phyloP scores from a whole-genome alignment of 92 coral and sea anemone genomes.

The Zoanthus solanderi region DNA sequence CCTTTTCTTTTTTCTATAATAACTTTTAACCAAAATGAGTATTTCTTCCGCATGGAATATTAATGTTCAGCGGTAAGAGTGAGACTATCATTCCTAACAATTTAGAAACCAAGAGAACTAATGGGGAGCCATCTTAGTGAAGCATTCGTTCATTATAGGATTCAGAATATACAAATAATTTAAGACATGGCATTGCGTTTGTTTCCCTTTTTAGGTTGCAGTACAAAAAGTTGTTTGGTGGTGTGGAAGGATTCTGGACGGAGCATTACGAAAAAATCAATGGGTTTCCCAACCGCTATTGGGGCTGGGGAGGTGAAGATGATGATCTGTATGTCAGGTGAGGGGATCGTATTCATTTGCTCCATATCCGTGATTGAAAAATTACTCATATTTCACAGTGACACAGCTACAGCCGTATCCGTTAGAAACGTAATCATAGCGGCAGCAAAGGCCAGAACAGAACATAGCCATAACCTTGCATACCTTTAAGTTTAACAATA shows the following conservation, averaged over 20 bases:
- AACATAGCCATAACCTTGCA: neutral
- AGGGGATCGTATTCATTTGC: constrained; percentile 18
- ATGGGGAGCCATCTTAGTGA: no score
- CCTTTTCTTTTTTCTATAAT: no score
- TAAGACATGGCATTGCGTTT: neutral
- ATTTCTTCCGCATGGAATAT: no score
- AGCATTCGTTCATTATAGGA: no score
- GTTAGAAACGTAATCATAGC: neutral
- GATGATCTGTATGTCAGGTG: constrained; percentile 84
- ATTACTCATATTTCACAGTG: neutral
- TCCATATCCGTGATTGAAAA: neutral
- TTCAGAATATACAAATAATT: no score
- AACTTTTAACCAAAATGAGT: no score
- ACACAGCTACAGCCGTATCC: neutral
- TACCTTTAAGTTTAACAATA: neutral
- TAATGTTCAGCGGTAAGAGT: no score
- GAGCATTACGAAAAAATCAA: constrained; percentile 80
- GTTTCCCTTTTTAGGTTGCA: constrained; percentile 56
- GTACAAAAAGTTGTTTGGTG: constrained; percentile 86
- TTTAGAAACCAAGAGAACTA: no score
- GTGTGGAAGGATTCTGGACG: constrained; percentile 96
- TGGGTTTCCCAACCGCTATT: constrained; percentile 96
- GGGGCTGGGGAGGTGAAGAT: constrained; percentile 99
- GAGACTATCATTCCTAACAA: no score
- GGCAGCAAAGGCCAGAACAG: neutral